Percentiles rank a stretch among this genome's conserved stretches.
Evolutionary conservation across 2,888 invertebrate genomes (phyloP).

Genomic region (Apamea sordens): DNA sequence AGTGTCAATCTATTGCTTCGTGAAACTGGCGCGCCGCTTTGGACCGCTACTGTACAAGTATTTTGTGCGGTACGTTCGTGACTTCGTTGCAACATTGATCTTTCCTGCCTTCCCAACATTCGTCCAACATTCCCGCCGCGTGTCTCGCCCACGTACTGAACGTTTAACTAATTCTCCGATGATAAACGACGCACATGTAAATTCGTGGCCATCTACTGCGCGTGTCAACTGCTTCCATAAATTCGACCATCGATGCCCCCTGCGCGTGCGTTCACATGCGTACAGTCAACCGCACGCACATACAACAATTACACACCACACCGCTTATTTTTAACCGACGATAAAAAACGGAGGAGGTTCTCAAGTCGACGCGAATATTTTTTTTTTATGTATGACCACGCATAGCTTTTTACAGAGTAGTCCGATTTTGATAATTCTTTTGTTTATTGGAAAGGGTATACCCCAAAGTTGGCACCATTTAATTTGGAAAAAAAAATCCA

Average conservation of each 20-base stretch:
- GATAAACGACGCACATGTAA: conserved; percentile 52
- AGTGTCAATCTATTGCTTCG: too few relatives aligned
- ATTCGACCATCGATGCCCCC: conserved; percentile 63
- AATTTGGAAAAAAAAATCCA: too few relatives aligned
- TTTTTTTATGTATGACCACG: too few relatives aligned
- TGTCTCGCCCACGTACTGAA: conserved; percentile 47
- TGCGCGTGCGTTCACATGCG: conserved; percentile 62
- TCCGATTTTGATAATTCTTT: too few relatives aligned
- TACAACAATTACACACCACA: neutral
- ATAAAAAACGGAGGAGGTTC: too few relatives aligned
- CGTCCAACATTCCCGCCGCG: conserved; percentile 16
- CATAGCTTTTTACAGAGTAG: too few relatives aligned
- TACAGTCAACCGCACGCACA: conserved; percentile 10
- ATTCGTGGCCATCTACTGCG: conserved; percentile 35
- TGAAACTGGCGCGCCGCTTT: too few relatives aligned
- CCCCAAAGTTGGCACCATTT: too few relatives aligned
- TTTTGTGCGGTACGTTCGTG: neutral
- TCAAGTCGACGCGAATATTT: too few relatives aligned
- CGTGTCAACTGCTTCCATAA: conserved; percentile 59
- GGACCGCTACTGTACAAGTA: too few relatives aligned
- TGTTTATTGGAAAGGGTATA: too few relatives aligned
- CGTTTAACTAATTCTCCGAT: conserved; percentile 57
- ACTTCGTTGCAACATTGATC: too few relatives aligned
- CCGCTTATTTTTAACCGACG: neutral
- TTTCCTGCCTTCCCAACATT: conserved; percentile 12